Evolutionary conservation across 2,888 invertebrate genomes (phyloP), one percentile per base, ranked within the genome.

Genomic region (Dolichopus griseipennis): DNA sequence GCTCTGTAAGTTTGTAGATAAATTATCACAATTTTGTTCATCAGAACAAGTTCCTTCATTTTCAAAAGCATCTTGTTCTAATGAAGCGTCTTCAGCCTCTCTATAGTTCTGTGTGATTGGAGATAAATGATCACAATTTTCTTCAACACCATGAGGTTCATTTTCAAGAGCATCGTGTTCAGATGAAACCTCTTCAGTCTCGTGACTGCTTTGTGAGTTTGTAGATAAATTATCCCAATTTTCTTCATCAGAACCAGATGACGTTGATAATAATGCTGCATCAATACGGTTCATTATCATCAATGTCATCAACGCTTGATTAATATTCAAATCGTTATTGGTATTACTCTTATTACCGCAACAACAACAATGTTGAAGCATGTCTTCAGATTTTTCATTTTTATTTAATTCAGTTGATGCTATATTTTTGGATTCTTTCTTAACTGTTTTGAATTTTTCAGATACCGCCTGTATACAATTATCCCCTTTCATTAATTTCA

Each of bases 401-500:
- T 73, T 71, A 8, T 22, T 34, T 65, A 61, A 63, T 43, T 68
- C 65, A 62, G 69, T 27, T 61, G 66, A 65, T 63, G 67, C 61
- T 68, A 69, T 63, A 66, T 69, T 70, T 70, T 70, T 22, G 43
- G 64, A 64, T 72, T 70, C 68, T 65, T 70, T 69, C 63, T 73
- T 68, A 67, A 70, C 73, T 70, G 70, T 73, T 65, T 71, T 78
- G 70, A 73, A 73, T 70, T 76, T 75, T 2, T 74, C 74, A 37
- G 74, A 71, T 43, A 80, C 73, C 1, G 71, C 61, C 75, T 88
- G 87, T 61, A 95, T 87, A 78, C 88, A 96, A 5, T 87, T 86
- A 69, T 88, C 86, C 8, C 95, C 94, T 78, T 94, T 94, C 70
- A 90, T 89, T 69, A 91, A 83, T 70, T 88, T 84, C 8, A 97